Evolutionary conservation across 2,113 vertebrate species (phyloP).

Genomic region (Electrona antarctica): DNA sequence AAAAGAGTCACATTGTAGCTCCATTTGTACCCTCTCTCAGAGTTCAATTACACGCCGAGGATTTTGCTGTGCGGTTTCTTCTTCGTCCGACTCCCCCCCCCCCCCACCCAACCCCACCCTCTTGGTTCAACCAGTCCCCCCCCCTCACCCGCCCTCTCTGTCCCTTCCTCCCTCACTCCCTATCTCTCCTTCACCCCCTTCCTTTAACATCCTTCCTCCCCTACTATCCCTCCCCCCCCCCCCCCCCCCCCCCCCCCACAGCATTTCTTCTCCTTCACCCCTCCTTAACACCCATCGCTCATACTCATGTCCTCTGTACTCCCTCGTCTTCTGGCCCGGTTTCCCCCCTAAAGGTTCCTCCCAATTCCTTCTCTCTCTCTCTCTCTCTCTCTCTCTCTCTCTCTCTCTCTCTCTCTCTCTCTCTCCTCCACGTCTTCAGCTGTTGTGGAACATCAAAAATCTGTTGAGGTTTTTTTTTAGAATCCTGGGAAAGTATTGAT

Average conservation of each 20-base stretch:
- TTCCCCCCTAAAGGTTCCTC: constrained; percentile 31
- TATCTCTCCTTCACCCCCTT: constrained; percentile 61
- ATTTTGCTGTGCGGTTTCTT: not conserved
- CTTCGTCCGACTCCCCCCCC: not conserved
- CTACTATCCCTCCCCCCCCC: constrained; percentile 27
- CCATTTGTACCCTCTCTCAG: not conserved
- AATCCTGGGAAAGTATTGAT: constrained; percentile 77
- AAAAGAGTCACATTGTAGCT: no score
- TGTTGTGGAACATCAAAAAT: constrained; percentile 64
- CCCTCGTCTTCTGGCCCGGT: constrained; percentile 40
- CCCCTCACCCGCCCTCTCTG: not conserved
- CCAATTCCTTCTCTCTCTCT: constrained; percentile 58
- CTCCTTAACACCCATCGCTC: constrained; percentile 72
- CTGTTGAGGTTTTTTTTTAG: constrained; percentile 51
- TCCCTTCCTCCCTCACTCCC: constrained; percentile 22
- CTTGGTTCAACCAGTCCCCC: no score
- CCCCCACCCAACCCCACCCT: not conserved
- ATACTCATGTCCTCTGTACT: constrained; percentile 31
- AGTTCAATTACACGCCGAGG: no score
- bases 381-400: constrained; percentile 35
- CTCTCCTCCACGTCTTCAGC: constrained; percentile 36
- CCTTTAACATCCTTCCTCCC: constrained; percentile 64
- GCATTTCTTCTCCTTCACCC: constrained; percentile 74
- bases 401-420: constrained; percentile 24
- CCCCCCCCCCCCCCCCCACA: constrained; percentile 28